These are phyloP conservation scores for Umimayanthus kanabou DNA, from an alignment of 92 coral and sea anemone genomes.

Conservation along the genomic window DNA sequence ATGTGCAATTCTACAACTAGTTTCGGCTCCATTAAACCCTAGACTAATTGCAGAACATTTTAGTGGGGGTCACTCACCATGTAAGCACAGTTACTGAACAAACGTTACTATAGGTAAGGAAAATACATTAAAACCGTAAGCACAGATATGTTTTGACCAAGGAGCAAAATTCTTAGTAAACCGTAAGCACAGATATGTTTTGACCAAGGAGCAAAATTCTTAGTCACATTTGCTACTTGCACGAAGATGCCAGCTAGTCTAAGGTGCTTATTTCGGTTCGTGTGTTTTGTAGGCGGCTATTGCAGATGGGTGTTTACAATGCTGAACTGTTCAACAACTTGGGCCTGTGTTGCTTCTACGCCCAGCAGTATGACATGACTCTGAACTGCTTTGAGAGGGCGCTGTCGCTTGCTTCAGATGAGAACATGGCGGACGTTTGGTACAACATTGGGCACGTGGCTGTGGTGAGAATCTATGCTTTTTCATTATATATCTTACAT, in stretches of 20 bases:
- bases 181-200: no score
- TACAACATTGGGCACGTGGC: slow-evolving; percentile 98
- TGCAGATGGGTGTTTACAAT: slow-evolving; percentile 99
- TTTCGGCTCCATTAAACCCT: no score
- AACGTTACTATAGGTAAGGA: no score
- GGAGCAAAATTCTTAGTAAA: no score
- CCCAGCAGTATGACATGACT: slow-evolving; percentile 98
- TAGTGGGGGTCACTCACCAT: no score
- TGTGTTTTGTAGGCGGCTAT: slow-evolving; percentile 70
- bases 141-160: no score
- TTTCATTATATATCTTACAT: background rate
- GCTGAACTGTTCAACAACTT: slow-evolving; percentile 95
- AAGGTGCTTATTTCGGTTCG: background rate
- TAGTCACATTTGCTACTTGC: no score
- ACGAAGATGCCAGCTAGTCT: background rate
- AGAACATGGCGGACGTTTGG: slow-evolving; percentile 98
- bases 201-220: no score
- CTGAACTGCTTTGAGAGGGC: slow-evolving; percentile 96
- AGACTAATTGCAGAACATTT: no score
- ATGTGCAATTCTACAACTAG: no score
- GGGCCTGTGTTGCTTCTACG: slow-evolving; percentile 95
- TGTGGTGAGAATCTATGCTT: slow-evolving; percentile 60
- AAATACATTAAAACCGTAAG: no score
- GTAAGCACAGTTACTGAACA: no score
- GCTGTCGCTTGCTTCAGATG: slow-evolving; percentile 88